phyloP scores from a whole-genome alignment of 2,888 invertebrate species.

The Napeogenes sylphis region DNA sequence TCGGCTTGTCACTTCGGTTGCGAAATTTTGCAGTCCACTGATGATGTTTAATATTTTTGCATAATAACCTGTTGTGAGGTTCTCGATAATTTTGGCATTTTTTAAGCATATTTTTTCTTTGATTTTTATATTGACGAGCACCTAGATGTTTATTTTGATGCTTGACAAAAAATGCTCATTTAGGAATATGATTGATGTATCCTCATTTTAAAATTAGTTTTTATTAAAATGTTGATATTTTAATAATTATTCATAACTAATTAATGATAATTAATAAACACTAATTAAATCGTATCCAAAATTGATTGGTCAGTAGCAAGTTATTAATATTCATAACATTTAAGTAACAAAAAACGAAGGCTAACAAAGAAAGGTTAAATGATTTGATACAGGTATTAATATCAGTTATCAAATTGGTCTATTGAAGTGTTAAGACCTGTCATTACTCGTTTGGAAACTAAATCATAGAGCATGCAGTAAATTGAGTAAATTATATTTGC shows the following conservation, averaged over 20 bases:
- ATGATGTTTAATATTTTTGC: slow-evolving; percentile 39
- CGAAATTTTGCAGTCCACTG: slow-evolving; percentile 70
- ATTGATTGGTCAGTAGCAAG: slow-evolving; percentile 20
- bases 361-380: slow-evolving; percentile 25
- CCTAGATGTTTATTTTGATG: not conserved
- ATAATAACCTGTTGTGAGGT: slow-evolving; percentile 23
- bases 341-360: slow-evolving; percentile 23
- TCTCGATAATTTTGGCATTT: slow-evolving; percentile 9
- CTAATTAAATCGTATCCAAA: slow-evolving; percentile 13
- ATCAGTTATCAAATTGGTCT: slow-evolving; percentile 20
- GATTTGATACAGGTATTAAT: slow-evolving; percentile 17
- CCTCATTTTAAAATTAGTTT: not conserved
- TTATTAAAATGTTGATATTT: not conserved
- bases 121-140: not conserved
- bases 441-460: slow-evolving; percentile 7
- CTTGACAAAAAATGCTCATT: too few species aligned
- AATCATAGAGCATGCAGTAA: not conserved
- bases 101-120: slow-evolving; percentile 5
- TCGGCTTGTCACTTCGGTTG: slow-evolving; percentile 74
- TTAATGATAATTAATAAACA: not conserved
- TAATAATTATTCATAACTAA: not conserved
- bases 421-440: slow-evolving; percentile 22
- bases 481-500: slow-evolving; percentile 4
- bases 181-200: too few species aligned
- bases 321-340: slow-evolving; percentile 14